phyloP scores from a whole-genome alignment of 2,113 vertebrate genomes.

The Tichodroma muraria region DNA sequence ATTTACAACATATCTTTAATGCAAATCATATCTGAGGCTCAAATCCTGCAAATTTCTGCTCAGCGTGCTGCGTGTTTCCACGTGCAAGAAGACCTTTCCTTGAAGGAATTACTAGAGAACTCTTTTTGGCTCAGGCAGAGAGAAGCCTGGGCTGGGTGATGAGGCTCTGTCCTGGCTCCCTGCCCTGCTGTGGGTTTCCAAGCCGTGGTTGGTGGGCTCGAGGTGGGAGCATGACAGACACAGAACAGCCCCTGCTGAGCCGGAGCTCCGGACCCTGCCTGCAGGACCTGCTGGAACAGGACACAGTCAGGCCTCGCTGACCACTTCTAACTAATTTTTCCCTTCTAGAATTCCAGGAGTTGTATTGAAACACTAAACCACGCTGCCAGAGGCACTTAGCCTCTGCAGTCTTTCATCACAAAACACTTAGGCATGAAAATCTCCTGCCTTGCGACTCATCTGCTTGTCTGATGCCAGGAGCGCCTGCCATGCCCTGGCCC shows the following conservation, averaged over 20 bases:
- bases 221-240: not conserved
- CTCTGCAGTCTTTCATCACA: not conserved
- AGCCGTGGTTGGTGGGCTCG: rapidly evolving
- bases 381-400: not conserved
- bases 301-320: not conserved
- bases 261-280: not conserved
- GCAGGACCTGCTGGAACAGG: not conserved
- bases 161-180: not conserved
- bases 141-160: not conserved
- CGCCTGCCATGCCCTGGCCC: not conserved
- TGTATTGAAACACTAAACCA: not conserved
- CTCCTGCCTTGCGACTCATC: not conserved
- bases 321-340: not conserved
- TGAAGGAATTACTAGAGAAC: not conserved
- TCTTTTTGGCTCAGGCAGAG: not conserved
- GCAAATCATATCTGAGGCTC: not conserved
- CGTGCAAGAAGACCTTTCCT: not conserved
- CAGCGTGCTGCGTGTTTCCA: rapidly evolving
- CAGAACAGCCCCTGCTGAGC: not conserved
- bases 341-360: not conserved
- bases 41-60: not conserved
- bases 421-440: not conserved
- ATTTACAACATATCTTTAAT: slow-evolving; percentile 11
- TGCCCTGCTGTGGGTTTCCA: not conserved
- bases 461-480: not conserved